These are phyloP conservation scores for Hylomyscus alleni DNA, from an alignment of 2,797 vertebrate genomes.

Conservation along the genomic window DNA sequence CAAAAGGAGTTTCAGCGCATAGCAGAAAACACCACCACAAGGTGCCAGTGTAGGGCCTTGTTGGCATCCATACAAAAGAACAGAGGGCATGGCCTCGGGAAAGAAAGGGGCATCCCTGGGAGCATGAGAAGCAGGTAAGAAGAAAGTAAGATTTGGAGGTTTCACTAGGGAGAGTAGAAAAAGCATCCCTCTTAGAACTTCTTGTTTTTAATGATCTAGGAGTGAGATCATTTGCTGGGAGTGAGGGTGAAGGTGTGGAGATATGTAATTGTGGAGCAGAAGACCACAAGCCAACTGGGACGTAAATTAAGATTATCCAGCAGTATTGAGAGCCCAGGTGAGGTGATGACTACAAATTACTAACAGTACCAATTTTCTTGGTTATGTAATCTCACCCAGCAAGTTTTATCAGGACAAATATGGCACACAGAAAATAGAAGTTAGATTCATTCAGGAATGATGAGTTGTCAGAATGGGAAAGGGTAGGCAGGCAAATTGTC, in stretches of 20 bases:
- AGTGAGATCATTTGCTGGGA: not conserved
- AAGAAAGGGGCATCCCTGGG: not conserved
- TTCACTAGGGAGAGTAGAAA: not conserved
- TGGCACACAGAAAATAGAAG: not conserved
- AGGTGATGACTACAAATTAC: not conserved
- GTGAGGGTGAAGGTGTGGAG: not conserved
- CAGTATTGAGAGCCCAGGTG: not conserved
- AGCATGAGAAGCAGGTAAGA: not conserved
- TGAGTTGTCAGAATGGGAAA: not conserved
- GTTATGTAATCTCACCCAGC: constrained; percentile 61
- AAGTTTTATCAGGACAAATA: constrained; percentile 63
- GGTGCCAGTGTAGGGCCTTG: not conserved
- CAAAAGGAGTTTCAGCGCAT: not conserved
- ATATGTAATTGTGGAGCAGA: not conserved
- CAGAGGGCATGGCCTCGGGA: not conserved
- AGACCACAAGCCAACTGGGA: not conserved
- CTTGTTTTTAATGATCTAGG: not conserved
- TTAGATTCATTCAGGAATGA: constrained; percentile 45
- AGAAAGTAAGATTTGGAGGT: not conserved
- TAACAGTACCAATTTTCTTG: constrained; percentile 26
- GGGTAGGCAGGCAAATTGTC: not conserved
- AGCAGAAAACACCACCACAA: not conserved
- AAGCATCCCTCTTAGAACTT: not conserved
- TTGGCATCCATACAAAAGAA: not conserved
- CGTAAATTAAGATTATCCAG: constrained; percentile 34